Evolutionary conservation across 2,888 invertebrate genomes (phyloP).

Genomic region (Achlya flavicornis): DNA sequence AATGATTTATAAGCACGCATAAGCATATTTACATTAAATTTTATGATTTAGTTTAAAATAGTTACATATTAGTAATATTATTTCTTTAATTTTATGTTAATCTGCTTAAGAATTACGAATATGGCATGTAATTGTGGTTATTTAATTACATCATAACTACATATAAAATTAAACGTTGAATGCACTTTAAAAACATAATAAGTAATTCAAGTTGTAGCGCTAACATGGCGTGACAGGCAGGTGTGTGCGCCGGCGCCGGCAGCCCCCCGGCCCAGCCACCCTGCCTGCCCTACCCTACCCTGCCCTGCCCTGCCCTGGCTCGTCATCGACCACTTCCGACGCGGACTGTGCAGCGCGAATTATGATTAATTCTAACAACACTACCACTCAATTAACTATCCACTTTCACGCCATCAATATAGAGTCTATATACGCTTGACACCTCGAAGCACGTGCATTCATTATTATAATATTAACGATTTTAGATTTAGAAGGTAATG

Average conservation of each 20-base stretch:
- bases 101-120: constrained; percentile 1
- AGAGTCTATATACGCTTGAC: constrained; percentile 38
- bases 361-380: constrained; percentile 38
- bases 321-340: constrained; percentile 49
- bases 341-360: constrained; percentile 52
- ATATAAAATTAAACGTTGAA: constrained; percentile 11
- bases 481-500: constrained; percentile 56
- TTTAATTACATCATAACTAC: too few species aligned
- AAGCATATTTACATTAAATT: too few species aligned
- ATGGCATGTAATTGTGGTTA: too few species aligned
- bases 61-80: too few species aligned
- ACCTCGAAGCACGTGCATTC: constrained; percentile 49
- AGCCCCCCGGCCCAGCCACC: constrained; percentile 52
- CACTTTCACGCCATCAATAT: constrained; percentile 15
- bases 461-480: constrained; percentile 55
- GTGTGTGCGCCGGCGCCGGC: constrained; percentile 58
- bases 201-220: constrained; percentile 35
- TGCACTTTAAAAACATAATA: constrained; percentile 29
- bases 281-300: too few species aligned
- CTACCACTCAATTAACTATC: constrained; percentile 29
- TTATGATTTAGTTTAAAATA: too few species aligned
- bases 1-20: too few species aligned
- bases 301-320: too few species aligned
- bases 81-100: not conserved
- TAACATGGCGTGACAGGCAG: constrained; percentile 64